These are phyloP conservation scores for Arbacia lixula DNA, from an alignment of 53 echinoderm and acorn worm species.

Conservation along the genomic window DNA sequence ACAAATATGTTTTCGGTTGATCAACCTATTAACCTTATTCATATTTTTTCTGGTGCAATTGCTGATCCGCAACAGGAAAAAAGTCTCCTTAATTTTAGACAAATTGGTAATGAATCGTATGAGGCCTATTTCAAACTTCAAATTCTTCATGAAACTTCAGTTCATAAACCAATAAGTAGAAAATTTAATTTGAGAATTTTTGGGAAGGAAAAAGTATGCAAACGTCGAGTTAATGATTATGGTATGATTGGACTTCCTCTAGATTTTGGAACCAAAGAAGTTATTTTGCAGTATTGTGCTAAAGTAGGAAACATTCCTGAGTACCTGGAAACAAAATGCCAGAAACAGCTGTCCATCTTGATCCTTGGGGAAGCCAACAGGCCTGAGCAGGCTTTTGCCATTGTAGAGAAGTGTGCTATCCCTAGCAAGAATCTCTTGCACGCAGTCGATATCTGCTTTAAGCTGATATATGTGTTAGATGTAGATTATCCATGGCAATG, in stretches of 20 bases:
- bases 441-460: constrained; percentile 43
- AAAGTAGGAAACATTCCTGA: constrained; percentile 34
- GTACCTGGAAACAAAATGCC: constrained; percentile 7
- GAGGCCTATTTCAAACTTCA: too few relatives aligned
- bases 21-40: too few relatives aligned
- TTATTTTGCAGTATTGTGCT: constrained; percentile 2
- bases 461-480: constrained; percentile 46
- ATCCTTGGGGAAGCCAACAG: constrained; percentile 3
- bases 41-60: too few relatives aligned
- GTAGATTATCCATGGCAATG: constrained; percentile 52
- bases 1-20: too few relatives aligned
- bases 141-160: too few relatives aligned
- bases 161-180: too few relatives aligned
- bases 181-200: too few relatives aligned
- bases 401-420: constrained; percentile 34
- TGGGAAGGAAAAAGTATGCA: too few relatives aligned
- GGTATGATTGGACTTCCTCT: constrained; percentile 64
- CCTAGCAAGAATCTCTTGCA: constrained; percentile 8
- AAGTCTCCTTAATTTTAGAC: too few relatives aligned
- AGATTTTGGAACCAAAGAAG: constrained; percentile 31
- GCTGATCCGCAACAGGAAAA: too few relatives aligned
- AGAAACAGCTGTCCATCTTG: constrained; percentile 27
- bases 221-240: too few relatives aligned
- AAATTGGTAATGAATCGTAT: too few relatives aligned
- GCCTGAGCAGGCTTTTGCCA: constrained; percentile 46